These are phyloP conservation scores for Aldabrachelys gigantea DNA, from an alignment of 2,113 vertebrate genomes.

Conservation along the genomic window DNA sequence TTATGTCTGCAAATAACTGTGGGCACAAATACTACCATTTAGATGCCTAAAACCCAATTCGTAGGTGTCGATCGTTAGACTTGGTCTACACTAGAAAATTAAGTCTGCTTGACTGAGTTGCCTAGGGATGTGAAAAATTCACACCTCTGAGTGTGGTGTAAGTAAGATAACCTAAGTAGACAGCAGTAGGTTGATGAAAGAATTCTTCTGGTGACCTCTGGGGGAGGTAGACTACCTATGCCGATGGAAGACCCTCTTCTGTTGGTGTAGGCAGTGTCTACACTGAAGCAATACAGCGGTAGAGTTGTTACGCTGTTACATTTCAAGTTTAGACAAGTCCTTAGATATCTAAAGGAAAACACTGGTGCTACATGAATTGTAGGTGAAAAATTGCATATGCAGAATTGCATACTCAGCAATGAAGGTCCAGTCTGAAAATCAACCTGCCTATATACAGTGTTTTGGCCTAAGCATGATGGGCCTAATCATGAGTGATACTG, in stretches of 20 bases:
- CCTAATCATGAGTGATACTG: neutral
- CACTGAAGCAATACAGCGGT: neutral
- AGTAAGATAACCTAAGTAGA: neutral
- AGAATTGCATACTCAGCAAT: neutral
- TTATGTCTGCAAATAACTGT: neutral
- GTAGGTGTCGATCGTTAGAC: neutral
- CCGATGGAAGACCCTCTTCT: neutral
- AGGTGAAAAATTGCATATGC: neutral
- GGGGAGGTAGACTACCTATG: too few relatives aligned
- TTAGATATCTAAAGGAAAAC: neutral
- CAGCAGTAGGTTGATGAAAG: neutral
- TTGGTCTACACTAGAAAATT: neutral
- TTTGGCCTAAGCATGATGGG: neutral
- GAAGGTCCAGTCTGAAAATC: fast-evolving
- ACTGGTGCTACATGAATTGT: neutral
- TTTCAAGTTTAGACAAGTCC: neutral
- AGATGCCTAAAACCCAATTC: neutral
- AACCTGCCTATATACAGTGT: neutral
- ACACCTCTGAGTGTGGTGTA: neutral
- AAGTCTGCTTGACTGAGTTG: neutral
- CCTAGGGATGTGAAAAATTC: neutral
- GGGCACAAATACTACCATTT: neutral
- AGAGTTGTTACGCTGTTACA: neutral
- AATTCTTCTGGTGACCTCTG: neutral
- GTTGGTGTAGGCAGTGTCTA: neutral